Conservation (phyloP, 2,113 vertebrate genomes). For the Pampusana beccarii region DNA sequence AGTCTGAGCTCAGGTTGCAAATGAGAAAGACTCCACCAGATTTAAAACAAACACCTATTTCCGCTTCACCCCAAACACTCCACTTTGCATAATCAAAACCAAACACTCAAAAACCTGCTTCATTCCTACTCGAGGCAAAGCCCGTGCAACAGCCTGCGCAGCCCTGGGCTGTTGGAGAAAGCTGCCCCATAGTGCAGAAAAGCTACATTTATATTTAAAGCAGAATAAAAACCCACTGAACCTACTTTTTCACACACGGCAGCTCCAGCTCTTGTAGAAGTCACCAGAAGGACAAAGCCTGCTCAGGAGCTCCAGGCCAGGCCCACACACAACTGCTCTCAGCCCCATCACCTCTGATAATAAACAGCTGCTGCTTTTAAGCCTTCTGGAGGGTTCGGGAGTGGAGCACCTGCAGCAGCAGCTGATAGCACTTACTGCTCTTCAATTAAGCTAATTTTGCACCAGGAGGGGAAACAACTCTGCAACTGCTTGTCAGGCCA, state of each 20-base stretch:
- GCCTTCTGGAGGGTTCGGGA: neutral
- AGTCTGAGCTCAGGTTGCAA: neutral
- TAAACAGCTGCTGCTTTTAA: neutral
- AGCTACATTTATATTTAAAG: accelerated
- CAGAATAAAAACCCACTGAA: neutral
- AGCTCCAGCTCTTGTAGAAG: neutral
- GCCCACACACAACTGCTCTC: accelerated
- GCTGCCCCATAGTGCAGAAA: accelerated
- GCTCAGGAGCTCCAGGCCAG: neutral
- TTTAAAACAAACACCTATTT: neutral
- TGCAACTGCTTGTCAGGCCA: accelerated
- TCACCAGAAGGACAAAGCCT: accelerated
- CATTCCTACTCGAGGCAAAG: accelerated
- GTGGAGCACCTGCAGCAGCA: slow-evolving; percentile 5
- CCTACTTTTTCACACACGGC: accelerated
- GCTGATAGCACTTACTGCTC: neutral
- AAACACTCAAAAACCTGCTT: neutral
- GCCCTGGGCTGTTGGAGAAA: too few relatives aligned
- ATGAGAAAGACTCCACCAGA: neutral
- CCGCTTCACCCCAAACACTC: neutral
- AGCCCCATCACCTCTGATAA: accelerated
- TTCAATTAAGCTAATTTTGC: neutral
- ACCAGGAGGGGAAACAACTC: neutral
- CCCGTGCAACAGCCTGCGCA: accelerated
- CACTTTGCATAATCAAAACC: neutral